Evolutionary conservation across 2,888 invertebrate species (phyloP).

Genomic region (Spatulosminthurus flaviceps): DNA sequence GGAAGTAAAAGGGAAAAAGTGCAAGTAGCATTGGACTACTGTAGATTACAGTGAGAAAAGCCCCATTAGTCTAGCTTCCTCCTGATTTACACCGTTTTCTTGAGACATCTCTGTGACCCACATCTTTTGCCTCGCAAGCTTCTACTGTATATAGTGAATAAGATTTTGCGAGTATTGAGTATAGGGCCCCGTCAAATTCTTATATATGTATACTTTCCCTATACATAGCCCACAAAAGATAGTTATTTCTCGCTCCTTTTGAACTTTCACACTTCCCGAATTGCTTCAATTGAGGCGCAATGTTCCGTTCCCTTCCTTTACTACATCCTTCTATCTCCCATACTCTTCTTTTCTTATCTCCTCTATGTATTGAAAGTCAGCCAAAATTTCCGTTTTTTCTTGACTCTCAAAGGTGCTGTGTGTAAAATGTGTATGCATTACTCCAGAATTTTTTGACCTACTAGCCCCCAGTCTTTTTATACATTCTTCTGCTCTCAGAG

Average conservation of each 20-base stretch:
- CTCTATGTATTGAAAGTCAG: constrained; percentile 38
- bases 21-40: constrained; percentile 29
- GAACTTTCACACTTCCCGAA: background rate
- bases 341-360: background rate
- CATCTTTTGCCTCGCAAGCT: constrained; percentile 27
- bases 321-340: constrained; percentile 3
- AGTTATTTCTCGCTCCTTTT: background rate
- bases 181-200: too few relatives aligned
- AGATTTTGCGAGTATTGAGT: background rate
- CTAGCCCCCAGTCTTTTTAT: too few relatives aligned
- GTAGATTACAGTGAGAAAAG: constrained; percentile 37
- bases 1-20: background rate
- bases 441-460: too few relatives aligned
- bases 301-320: background rate
- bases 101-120: constrained; percentile 41
- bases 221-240: too few relatives aligned
- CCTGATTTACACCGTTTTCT: constrained; percentile 45
- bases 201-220: too few relatives aligned
- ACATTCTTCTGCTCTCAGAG: too few relatives aligned
- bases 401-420: background rate
- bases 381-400: constrained; percentile 34
- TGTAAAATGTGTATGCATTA: too few relatives aligned
- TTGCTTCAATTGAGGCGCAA: constrained; percentile 21
- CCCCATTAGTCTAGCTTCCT: constrained; percentile 43
- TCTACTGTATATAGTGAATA: background rate